Evolutionary conservation across 2,113 vertebrate species (phyloP).

Genomic region (Platysternon megacephalum): DNA sequence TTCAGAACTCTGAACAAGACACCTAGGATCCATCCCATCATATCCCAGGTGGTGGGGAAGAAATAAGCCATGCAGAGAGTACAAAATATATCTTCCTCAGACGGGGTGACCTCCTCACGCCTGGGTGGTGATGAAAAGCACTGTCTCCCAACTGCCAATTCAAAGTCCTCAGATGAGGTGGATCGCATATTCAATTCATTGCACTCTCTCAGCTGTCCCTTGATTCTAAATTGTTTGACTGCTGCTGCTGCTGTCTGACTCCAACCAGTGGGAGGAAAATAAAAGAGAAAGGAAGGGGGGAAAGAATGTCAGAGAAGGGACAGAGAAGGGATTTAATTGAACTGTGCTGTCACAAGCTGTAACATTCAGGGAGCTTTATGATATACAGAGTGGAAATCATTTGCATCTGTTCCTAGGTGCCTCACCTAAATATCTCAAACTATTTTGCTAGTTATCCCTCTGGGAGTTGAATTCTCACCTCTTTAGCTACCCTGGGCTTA

Average conservation of each 20-base stretch:
- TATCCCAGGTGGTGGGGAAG: not conserved
- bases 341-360: not conserved
- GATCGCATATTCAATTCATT: not conserved
- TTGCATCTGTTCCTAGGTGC: not conserved
- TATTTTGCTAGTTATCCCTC: not conserved
- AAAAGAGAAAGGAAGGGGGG: not conserved
- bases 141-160: not conserved
- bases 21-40: not conserved
- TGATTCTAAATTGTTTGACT: not conserved
- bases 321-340: not conserved
- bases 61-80: not conserved
- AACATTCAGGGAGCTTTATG: not conserved
- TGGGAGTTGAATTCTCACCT: not conserved
- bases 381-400: not conserved
- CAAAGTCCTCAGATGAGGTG: not conserved
- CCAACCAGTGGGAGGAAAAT: not conserved
- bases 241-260: rapidly evolving
- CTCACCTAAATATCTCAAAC: not conserved
- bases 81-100: not conserved
- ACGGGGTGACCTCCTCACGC: not conserved
- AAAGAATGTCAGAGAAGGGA: rapidly evolving
- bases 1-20: not conserved
- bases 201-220: rapidly evolving
- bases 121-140: not conserved
- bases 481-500: not conserved